These are phyloP conservation scores for Hyphantria cunea DNA, from an alignment of 1,140 invertebrate genomes.

Conservation along the genomic window DNA sequence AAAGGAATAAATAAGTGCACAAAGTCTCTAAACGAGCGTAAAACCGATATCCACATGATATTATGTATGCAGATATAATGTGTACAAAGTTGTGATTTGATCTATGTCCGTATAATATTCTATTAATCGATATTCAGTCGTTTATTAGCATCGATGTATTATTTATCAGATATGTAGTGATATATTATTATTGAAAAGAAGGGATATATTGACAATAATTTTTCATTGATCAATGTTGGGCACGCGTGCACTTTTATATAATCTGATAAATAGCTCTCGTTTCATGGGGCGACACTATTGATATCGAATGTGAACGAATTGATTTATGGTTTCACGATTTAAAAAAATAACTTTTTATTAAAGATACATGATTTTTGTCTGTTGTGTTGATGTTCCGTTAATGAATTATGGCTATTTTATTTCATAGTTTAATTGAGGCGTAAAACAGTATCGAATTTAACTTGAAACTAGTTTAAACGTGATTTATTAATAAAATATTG, in stretches of 20 bases:
- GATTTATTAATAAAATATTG: constrained; percentile 6
- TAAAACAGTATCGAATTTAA: constrained; percentile 34
- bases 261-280: constrained; percentile 68
- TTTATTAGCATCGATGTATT: constrained; percentile 38
- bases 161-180: constrained; percentile 36
- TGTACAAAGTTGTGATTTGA: constrained; percentile 48
- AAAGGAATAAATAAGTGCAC: constrained; percentile 1
- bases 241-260: constrained; percentile 66
- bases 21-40: constrained; percentile 45
- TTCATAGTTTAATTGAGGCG: constrained; percentile 22
- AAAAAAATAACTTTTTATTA: constrained; percentile 39
- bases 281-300: constrained; percentile 60
- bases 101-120: constrained; percentile 68
- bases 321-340: constrained; percentile 59
- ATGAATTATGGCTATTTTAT: constrained; percentile 40
- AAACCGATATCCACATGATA: constrained; percentile 54
- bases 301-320: constrained; percentile 54
- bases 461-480: constrained; percentile 8
- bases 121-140: constrained; percentile 60
- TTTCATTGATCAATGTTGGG: constrained; percentile 57
- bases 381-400: constrained; percentile 39
- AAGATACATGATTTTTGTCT: constrained; percentile 27
- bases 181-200: constrained; percentile 63
- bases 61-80: constrained; percentile 63
- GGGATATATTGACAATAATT: constrained; percentile 61